Evolutionary conservation across 2,888 invertebrate genomes (phyloP).

Genomic region (Idaea biselata): DNA sequence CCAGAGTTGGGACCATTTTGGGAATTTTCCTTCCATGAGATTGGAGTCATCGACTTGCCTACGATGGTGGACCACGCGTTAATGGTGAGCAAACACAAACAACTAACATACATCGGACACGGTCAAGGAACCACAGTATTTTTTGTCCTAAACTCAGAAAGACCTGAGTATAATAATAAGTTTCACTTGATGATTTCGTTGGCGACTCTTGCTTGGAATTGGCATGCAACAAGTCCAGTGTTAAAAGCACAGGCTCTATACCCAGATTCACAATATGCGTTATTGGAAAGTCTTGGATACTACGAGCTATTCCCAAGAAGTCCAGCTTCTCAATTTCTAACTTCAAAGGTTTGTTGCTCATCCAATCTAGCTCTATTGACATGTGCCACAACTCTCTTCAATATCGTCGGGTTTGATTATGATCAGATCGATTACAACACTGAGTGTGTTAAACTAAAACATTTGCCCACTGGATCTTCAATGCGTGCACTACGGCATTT

Average conservation of each 20-base stretch:
- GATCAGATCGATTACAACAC: constrained; percentile 29
- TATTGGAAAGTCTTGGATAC: not conserved
- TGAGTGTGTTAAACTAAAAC: constrained; percentile 26
- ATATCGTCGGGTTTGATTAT: constrained; percentile 28
- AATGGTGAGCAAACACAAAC: constrained; percentile 64
- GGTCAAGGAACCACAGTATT: constrained; percentile 85
- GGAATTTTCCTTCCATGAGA: constrained; percentile 87
- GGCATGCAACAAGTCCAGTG: constrained; percentile 50
- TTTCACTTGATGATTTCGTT: constrained; percentile 79
- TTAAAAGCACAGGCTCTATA: not conserved
- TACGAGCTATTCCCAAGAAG: constrained; percentile 9
- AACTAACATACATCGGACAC: constrained; percentile 86
- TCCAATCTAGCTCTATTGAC: constrained; percentile 6
- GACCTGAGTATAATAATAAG: constrained; percentile 81
- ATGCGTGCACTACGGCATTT: constrained; percentile 55
- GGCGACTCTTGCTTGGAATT: constrained; percentile 81
- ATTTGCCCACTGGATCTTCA: constrained; percentile 60
- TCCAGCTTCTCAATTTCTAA: constrained; percentile 4
- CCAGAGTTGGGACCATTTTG: constrained; percentile 64
- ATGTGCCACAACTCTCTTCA: constrained; percentile 23
- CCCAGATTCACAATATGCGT: not conserved
- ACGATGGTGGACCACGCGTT: constrained; percentile 85
- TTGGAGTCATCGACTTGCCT: constrained; percentile 86
- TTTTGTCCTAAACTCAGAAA: constrained; percentile 80
- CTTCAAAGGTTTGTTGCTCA: not conserved